Conservation (phyloP, 2,113 vertebrate species). For the Colaptes auratus region DNA sequence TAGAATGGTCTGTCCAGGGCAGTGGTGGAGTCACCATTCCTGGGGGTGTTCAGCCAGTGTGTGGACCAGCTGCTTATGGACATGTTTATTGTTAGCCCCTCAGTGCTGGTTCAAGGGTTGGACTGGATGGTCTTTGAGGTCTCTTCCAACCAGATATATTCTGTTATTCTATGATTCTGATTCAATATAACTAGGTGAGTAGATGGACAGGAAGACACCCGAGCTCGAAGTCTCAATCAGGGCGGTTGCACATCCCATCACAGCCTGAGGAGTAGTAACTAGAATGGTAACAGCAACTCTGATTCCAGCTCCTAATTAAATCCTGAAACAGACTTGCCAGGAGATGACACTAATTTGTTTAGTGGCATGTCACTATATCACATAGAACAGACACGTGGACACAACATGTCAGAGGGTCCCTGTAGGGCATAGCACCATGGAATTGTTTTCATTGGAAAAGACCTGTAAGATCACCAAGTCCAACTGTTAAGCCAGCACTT, state of each 20-base stretch:
- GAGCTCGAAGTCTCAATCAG: background rate
- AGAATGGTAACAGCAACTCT: fast-evolving
- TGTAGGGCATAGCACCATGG: background rate
- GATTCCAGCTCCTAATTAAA: background rate
- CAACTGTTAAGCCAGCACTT: too few relatives aligned
- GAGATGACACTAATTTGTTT: background rate
- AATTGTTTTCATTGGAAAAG: too few relatives aligned
- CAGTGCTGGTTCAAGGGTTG: too few relatives aligned
- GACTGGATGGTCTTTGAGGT: too few relatives aligned
- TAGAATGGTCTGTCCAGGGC: too few relatives aligned
- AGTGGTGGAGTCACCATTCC: too few relatives aligned
- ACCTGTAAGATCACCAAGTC: too few relatives aligned
- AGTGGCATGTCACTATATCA: background rate
- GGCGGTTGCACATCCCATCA: background rate
- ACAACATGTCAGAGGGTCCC: fast-evolving
- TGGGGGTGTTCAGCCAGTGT: too few relatives aligned
- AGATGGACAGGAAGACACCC: background rate
- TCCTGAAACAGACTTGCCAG: background rate
- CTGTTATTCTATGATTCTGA: too few relatives aligned
- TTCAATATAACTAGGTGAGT: background rate
- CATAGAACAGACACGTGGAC: background rate
- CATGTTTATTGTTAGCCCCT: background rate
- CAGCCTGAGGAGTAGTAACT: fast-evolving
- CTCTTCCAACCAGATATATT: too few relatives aligned
- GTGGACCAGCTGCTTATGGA: too few relatives aligned